A percentile compares a stretch with the other conserved stretches of the same genome.
These are phyloP conservation scores for Crenuchus spilurus DNA, from an alignment of 2,797 vertebrate genomes.

Conservation along the genomic window DNA sequence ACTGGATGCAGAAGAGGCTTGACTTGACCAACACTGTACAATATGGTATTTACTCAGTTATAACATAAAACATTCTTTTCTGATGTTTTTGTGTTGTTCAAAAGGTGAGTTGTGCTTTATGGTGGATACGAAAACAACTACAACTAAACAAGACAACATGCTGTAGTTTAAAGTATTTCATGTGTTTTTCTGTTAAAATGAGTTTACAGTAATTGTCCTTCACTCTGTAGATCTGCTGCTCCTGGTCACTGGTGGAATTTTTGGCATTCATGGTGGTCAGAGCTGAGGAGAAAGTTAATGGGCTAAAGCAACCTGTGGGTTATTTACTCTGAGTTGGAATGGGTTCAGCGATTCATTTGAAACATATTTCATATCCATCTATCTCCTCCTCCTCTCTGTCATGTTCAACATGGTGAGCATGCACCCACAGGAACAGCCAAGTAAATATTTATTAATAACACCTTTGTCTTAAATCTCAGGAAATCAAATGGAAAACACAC, in stretches of 20 bases:
- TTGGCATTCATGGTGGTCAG: background rate
- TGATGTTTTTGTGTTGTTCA: no score
- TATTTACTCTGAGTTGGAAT: conserved; percentile 28
- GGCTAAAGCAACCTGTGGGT: background rate
- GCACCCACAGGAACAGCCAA: background rate
- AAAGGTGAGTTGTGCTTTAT: no score
- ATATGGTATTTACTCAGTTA: no score
- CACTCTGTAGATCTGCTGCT: background rate
- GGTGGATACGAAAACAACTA: no score
- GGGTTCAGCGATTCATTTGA: conserved; percentile 14
- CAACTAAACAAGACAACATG: no score
- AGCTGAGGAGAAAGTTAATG: background rate
- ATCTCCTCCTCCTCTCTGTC: conserved; percentile 28
- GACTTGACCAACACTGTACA: no score
- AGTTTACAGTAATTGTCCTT: background rate
- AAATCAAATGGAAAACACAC: conserved; percentile 50
- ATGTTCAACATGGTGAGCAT: conserved; percentile 38
- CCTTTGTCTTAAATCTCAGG: conserved; percentile 51
- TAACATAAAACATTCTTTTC: no score
- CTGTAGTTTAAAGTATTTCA: no score
- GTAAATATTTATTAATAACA: conserved; percentile 57
- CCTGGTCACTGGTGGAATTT: background rate
- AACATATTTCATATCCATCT: conserved; percentile 39
- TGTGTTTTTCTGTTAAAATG: no score
- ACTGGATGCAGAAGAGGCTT: background rate